Conservation (phyloP, 2,113 vertebrate species). For the Platycercus adscitus region DNA sequence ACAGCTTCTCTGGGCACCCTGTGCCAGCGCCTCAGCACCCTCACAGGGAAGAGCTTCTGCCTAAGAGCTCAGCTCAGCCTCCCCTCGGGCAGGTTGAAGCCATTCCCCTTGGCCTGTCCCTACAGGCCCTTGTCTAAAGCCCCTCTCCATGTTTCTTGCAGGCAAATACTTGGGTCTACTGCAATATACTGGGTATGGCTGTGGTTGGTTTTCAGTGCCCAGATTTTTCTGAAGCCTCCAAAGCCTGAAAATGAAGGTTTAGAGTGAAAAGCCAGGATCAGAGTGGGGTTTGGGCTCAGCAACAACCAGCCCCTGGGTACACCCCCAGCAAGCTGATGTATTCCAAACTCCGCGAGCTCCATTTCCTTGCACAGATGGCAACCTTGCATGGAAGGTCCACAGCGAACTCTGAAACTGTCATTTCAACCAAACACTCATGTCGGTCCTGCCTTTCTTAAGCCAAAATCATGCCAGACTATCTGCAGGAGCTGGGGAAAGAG, state of each 20-base stretch:
- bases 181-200: neutral
- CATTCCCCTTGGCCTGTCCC: neutral
- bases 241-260: neutral
- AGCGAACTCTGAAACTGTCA: constrained; percentile 22
- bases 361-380: constrained; percentile 66
- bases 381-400: constrained; percentile 59
- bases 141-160: neutral
- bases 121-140: neutral
- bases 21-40: too few species aligned
- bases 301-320: neutral
- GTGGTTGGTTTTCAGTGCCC: neutral
- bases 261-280: neutral
- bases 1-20: too few species aligned
- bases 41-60: too few species aligned
- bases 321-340: neutral
- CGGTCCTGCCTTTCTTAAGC: constrained; percentile 11
- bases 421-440: constrained; percentile 30
- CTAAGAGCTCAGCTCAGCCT: too few species aligned
- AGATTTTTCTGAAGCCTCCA: neutral
- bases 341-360: constrained; percentile 20
- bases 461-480: constrained; percentile 38
- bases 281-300: neutral
- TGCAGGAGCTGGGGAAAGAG: constrained; percentile 51
- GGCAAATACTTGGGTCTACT: neutral
- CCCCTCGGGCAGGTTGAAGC: neutral